Evolutionary conservation across 2,797 vertebrate species (phyloP).

Genomic region (Spheniscus humboldti): DNA sequence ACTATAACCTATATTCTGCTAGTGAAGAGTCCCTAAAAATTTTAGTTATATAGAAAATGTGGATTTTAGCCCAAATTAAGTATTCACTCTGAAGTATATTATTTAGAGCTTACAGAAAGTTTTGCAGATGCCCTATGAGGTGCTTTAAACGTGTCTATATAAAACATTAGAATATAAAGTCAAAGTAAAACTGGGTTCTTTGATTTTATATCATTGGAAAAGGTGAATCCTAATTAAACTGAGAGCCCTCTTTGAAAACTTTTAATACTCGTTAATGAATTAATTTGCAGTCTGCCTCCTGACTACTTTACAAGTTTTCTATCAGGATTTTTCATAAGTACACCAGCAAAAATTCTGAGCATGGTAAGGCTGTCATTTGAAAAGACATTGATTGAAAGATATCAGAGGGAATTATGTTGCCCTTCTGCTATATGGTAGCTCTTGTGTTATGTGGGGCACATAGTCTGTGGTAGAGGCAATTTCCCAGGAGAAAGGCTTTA

Average conservation of each 20-base stretch:
- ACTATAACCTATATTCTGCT: background rate
- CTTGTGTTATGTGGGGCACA: background rate
- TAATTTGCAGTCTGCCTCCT: background rate
- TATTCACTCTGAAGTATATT: background rate
- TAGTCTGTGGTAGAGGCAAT: background rate
- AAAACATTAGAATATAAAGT: background rate
- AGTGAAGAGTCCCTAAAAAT: background rate
- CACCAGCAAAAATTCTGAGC: background rate
- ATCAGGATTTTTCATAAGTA: background rate
- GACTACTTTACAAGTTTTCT: background rate
- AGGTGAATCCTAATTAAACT: background rate
- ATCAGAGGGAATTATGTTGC: background rate
- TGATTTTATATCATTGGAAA: background rate
- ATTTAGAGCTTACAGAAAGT: background rate
- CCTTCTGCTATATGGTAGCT: background rate
- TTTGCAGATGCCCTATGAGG: background rate
- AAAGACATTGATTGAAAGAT: background rate
- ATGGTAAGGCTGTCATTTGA: background rate
- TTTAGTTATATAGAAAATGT: background rate
- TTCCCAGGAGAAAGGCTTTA: background rate
- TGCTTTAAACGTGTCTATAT: background rate
- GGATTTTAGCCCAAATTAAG: background rate
- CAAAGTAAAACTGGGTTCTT: background rate
- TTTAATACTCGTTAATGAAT: background rate
- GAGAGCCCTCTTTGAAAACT: background rate